Conservation (phyloP, 2,797 vertebrate species). For the Syndactyla subalaris region DNA sequence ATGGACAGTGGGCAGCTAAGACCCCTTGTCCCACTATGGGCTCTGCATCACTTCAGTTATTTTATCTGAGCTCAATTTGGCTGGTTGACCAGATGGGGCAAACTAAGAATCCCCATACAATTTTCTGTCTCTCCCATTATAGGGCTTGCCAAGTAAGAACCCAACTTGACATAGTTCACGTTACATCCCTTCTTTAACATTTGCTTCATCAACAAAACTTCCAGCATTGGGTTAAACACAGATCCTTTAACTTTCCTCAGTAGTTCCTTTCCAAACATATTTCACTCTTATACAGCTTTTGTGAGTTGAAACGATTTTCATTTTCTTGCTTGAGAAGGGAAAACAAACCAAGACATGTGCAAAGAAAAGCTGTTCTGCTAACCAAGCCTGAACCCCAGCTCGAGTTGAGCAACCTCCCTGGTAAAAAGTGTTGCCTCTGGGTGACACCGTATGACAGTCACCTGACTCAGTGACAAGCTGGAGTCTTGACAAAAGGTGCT, state of each 20-base stretch:
- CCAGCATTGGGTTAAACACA: neutral
- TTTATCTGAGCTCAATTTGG: neutral
- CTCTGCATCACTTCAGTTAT: neutral
- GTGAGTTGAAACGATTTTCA: neutral
- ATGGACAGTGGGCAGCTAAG: neutral
- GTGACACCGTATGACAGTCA: constrained; percentile 20
- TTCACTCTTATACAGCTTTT: neutral
- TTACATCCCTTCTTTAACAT: neutral
- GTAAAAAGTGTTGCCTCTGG: constrained; percentile 7
- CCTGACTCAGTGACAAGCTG: constrained; percentile 50
- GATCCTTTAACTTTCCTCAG: neutral
- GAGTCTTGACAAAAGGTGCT: constrained; percentile 50
- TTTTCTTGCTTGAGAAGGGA: constrained; percentile 1
- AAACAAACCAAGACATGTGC: constrained; percentile 19
- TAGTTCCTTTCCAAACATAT: neutral
- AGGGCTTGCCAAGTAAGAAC: neutral
- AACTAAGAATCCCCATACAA: neutral
- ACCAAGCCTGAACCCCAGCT: neutral
- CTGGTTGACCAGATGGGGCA: neutral
- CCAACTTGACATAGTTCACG: neutral
- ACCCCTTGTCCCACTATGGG: no score
- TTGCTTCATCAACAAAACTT: neutral
- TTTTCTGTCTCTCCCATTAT: neutral
- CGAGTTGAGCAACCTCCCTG: constrained; percentile 19
- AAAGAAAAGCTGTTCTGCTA: constrained; percentile 44